A percentile compares a stretch with the other conserved stretches of the same genome.
Evolutionary conservation across 2,888 invertebrate species (phyloP).

Genomic region (Tenodera sinensis): DNA sequence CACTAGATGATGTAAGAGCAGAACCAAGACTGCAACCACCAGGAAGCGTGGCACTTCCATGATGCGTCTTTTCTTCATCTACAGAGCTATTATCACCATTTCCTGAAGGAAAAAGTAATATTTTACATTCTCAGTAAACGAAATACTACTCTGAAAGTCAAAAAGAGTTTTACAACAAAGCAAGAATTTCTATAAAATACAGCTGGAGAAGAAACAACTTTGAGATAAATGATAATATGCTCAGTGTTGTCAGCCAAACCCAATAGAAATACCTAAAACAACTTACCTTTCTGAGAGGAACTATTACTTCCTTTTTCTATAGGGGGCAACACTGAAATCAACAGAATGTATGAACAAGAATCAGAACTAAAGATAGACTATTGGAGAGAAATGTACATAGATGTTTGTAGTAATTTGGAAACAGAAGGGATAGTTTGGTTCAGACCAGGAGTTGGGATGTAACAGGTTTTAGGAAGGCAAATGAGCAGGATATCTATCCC

Average conservation of each 20-base stretch:
- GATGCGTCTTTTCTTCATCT: constrained; percentile 52
- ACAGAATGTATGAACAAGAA: background rate
- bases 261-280: background rate
- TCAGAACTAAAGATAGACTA: no score
- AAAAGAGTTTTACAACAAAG: background rate
- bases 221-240: background rate
- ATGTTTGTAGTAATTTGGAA: no score
- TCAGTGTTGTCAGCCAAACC: background rate
- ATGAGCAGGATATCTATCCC: no score
- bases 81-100: constrained; percentile 50
- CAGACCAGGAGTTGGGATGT: no score
- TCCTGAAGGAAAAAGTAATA: constrained; percentile 39
- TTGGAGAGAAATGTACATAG: no score
- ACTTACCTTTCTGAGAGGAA: background rate
- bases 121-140: background rate
- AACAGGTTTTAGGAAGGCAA: no score
- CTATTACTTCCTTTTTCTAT: background rate
- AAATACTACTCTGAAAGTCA: background rate
- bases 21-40: constrained; percentile 54
- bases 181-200: background rate
- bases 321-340: background rate
- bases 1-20: constrained; percentile 45
- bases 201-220: background rate
- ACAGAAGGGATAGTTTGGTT: no score
- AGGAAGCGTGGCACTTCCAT: constrained; percentile 65